Base-by-base conservation (phyloP, 2,113 vertebrate genomes). In the Aphelocoma coerulescens region DNA sequence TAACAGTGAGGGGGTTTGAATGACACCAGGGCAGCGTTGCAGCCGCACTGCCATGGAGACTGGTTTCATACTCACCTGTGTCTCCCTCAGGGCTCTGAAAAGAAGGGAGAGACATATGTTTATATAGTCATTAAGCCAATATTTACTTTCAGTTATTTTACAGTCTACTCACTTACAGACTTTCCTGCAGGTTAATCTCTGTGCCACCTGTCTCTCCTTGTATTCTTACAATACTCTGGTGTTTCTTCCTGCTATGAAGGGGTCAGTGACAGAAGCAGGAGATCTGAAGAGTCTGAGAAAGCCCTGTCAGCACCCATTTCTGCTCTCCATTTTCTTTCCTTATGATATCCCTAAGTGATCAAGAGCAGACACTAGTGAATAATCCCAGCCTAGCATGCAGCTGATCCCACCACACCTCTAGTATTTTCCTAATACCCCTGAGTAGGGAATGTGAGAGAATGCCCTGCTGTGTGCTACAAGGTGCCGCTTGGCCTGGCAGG, bases 81-180 rank as follows among this genome's bases (percentile, higher is more conserved):
- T 76, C 22, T 69, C 67, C 49, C 14, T 12, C 20, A 20, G 21
- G 35, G 51, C 51, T 94, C 66, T 84, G 69, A 87, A 75, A 91
- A 94, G 41, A 67, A 67, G 32, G 62, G 18, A 73, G 32, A 62
- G 11, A 16, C 76, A 8, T 65, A 61, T 79, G 39, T 62, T 93
- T 85, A 66, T 26, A 74, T 9, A 74, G n/a, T 27, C 43, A 33
- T n/a, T 94, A 88, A 87, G 46, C 46, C 59, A 91, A 83, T 67
- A 78, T 87, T 82, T 95, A 57, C 73, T 88, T 81, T 71, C 26
- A 32, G 58, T 46, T 93, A 61, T 95, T 90, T 95, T 72, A 41
- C 41, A 76, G 21, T 41, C 46, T 63, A 18, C 22, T 78, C 4
- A 1, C 24, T 39, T 49, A 37, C 48, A 83, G 52, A 43, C 72